Percentiles rank a stretch among this genome's conserved stretches.
Evolutionary conservation across 2,113 vertebrate genomes (phyloP).

Genomic region (Tretioscincus oriximinensis): DNA sequence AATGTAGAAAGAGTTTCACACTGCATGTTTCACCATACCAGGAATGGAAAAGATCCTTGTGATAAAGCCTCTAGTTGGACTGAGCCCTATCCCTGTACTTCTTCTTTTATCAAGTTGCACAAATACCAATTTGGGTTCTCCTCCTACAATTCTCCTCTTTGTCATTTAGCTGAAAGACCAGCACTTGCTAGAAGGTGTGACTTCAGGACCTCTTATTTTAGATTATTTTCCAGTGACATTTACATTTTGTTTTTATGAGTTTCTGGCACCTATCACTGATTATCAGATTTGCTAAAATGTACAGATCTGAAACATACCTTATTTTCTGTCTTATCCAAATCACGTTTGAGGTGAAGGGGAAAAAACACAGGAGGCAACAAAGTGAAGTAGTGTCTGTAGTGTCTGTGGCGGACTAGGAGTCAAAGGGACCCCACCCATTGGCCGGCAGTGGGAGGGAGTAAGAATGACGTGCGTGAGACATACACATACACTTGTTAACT

Average conservation of each 20-base stretch:
- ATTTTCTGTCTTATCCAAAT: not conserved
- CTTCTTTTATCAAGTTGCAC: not conserved
- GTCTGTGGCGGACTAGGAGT: too few relatives aligned
- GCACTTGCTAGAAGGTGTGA: not conserved
- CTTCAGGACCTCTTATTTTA: not conserved
- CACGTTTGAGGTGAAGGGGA: too few relatives aligned
- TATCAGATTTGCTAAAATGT: not conserved
- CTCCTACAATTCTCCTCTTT: not conserved
- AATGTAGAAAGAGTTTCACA: too few relatives aligned
- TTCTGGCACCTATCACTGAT: not conserved
- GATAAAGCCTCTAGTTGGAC: not conserved
- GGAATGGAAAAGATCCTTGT: too few relatives aligned
- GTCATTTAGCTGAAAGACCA: not conserved
- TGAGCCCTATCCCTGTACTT: not conserved
- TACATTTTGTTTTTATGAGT: not conserved
- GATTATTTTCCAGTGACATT: conserved; percentile 5
- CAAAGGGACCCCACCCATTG: too few relatives aligned
- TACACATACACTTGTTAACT: too few relatives aligned
- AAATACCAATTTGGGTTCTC: not conserved
- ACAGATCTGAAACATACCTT: too few relatives aligned
- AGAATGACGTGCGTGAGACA: too few relatives aligned
- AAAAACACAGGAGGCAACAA: too few relatives aligned
- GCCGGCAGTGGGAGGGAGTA: too few relatives aligned
- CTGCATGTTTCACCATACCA: not conserved
- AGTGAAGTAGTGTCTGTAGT: too few relatives aligned